A percentile compares a stretch with the other conserved stretches of the same genome.
Evolutionary conservation across 1,140 invertebrate species (phyloP).

Genomic region (Elymnias hypermnestra): DNA sequence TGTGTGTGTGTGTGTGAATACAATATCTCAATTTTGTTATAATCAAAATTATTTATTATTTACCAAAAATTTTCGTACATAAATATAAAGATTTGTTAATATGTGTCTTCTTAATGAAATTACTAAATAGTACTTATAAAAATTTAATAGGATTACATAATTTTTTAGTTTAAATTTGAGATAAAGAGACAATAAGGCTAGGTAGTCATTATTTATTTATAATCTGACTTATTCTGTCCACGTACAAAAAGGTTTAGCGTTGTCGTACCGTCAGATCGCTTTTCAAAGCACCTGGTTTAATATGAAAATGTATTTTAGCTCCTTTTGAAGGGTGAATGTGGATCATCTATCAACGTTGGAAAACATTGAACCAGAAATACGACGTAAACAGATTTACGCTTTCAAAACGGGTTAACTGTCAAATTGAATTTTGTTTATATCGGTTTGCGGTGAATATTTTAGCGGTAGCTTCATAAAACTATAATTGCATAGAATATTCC

Average conservation of each 20-base stretch:
- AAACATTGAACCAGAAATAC: constrained; percentile 20
- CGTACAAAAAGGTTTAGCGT: constrained; percentile 20
- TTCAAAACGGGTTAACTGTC: constrained; percentile 15
- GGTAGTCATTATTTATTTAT: constrained; percentile 28
- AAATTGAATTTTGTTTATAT: constrained; percentile 8
- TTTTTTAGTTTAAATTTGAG: constrained; percentile 1
- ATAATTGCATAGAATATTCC: no score
- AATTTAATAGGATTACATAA: no score
- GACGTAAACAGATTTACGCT: constrained; percentile 14
- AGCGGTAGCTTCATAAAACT: not conserved
- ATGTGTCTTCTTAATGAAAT: no score
- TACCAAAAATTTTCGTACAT: no score
- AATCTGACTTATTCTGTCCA: constrained; percentile 21
- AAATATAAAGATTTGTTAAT: no score
- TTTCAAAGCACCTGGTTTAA: constrained; percentile 16
- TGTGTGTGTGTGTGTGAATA: no score
- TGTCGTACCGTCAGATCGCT: constrained; percentile 16
- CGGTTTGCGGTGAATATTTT: not conserved
- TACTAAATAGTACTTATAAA: no score
- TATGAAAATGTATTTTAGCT: constrained; percentile 17
- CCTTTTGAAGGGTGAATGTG: constrained; percentile 15
- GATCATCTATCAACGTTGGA: constrained; percentile 20
- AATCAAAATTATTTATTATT: no score
- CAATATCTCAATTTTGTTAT: no score
- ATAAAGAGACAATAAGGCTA: not conserved